phyloP scores from a whole-genome alignment of 2,888 invertebrate genomes.

The Eilema depressum region DNA sequence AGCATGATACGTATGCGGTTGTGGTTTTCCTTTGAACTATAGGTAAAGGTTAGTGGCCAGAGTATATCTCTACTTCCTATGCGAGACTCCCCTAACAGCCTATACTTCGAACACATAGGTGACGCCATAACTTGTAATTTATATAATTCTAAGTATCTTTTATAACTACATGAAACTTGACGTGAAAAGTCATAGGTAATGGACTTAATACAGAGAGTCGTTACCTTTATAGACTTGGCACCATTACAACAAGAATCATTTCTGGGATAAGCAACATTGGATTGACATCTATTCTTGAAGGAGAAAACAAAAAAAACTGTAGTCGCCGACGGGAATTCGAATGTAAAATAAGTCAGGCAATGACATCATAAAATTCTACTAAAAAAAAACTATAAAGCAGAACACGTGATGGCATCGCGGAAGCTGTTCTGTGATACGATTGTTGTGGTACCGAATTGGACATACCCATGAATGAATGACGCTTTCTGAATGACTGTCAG shows the following conservation, averaged over 20 bases:
- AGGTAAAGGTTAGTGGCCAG: not conserved
- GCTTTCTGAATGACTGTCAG: not conserved
- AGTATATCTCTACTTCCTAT: not conserved
- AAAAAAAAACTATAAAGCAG: not conserved
- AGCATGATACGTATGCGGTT: too few relatives aligned
- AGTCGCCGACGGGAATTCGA: not conserved
- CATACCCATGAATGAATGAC: not conserved
- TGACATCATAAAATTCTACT: conserved; percentile 3
- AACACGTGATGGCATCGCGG: conserved; percentile 4
- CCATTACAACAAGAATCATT: conserved; percentile 9
- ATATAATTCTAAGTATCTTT: not conserved
- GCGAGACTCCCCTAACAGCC: not conserved
- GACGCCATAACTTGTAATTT: not conserved
- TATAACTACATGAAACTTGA: not conserved
- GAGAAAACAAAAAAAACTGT: not conserved
- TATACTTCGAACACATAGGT: not conserved
- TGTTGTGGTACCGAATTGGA: not conserved
- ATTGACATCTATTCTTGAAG: conserved; percentile 3
- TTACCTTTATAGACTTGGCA: conserved; percentile 23
- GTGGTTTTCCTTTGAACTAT: not conserved
- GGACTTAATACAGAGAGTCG: not conserved
- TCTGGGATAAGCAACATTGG: conserved; percentile 1
- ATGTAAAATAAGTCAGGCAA: conserved; percentile 1
- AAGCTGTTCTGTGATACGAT: not conserved
- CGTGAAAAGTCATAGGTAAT: conserved; percentile 1